Percentiles rank a stretch among this genome's conserved stretches.
Conservation (phyloP, 1,140 invertebrate genomes). For the Lucilia cuprina region DNA sequence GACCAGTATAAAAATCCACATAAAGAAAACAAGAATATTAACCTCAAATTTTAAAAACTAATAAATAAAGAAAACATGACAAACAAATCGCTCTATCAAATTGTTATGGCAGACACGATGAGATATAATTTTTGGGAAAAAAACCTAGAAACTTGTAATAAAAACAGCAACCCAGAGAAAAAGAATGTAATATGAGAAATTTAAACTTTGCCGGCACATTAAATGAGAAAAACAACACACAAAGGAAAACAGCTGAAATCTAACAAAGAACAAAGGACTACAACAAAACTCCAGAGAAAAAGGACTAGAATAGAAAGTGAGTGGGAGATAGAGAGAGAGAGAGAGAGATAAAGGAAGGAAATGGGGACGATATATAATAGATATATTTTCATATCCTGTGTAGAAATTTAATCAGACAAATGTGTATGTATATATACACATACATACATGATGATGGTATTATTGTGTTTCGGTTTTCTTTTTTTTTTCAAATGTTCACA, state of each 20-base stretch:
- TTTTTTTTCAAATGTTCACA: constrained; percentile 6
- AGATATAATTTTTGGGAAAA: not conserved
- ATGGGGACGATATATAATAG: not conserved
- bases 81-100: not conserved
- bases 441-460: not conserved
- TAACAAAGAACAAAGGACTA: not conserved
- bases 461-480: not conserved
- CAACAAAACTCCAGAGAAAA: not conserved
- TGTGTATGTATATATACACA: not conserved
- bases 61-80: not conserved
- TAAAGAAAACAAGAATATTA: not conserved
- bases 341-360: too few relatives aligned
- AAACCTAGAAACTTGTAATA: not conserved
- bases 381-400: not conserved
- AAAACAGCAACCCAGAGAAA: not conserved
- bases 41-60: not conserved
- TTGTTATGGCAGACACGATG: not conserved
- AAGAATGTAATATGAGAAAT: not conserved
- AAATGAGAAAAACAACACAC: not conserved
- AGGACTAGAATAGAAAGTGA: not conserved
- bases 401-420: constrained; percentile 3
- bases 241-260: not conserved
- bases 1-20: not conserved
- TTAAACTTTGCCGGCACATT: constrained; percentile 16
- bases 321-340: not conserved